These are phyloP conservation scores for Sakesphorus luctuosus DNA, from an alignment of 2,113 vertebrate genomes.

Conservation along the genomic window DNA sequence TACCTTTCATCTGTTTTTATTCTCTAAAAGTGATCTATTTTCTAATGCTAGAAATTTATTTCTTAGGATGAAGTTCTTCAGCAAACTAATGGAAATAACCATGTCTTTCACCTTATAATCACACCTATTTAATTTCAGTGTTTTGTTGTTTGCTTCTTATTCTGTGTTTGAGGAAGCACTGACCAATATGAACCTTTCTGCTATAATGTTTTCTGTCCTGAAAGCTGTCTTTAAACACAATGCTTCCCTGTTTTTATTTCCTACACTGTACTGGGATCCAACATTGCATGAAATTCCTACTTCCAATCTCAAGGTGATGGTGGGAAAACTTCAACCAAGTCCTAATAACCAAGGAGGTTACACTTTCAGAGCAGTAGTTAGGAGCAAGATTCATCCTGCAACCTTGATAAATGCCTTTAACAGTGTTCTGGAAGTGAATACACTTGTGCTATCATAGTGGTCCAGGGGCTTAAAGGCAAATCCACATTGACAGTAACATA, in stretches of 20 bases:
- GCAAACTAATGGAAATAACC: neutral
- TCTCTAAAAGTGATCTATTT: neutral
- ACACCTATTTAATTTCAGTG: neutral
- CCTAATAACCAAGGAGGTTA: neutral
- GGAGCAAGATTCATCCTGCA: neutral
- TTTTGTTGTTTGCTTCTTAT: neutral
- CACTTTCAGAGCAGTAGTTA: neutral
- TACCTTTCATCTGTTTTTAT: neutral
- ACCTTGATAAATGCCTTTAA: neutral
- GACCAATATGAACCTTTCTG: constrained; percentile 4
- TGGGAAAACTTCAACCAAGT: neutral
- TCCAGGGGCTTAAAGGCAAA: neutral
- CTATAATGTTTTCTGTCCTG: neutral
- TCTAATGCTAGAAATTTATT: neutral
- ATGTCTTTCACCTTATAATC: neutral
- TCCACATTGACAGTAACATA: neutral
- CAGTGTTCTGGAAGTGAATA: neutral
- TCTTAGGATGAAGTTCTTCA: neutral
- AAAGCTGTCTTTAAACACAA: neutral
- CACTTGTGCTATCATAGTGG: neutral
- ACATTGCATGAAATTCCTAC: constrained; percentile 26
- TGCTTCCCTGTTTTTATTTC: neutral
- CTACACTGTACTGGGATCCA: neutral
- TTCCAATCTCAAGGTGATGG: neutral
- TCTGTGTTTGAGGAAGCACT: neutral